Percentiles rank a stretch among this genome's conserved stretches.
Evolutionary conservation across 2,113 vertebrate genomes (phyloP).

Genomic region (Cynocephalus volans): DNA sequence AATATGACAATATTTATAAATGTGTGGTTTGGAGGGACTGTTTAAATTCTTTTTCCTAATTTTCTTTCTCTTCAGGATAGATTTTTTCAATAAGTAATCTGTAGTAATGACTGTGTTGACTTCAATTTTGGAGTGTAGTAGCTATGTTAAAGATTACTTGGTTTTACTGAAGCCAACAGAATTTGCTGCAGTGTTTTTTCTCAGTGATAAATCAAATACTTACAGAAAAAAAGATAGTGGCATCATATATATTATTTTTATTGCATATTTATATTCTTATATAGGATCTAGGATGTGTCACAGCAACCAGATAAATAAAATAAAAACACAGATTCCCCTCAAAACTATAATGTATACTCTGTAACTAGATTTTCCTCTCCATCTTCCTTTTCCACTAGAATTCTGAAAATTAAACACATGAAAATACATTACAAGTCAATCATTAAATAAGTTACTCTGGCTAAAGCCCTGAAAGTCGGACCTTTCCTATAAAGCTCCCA

Average conservation of each 20-base stretch:
- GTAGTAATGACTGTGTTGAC: slow-evolving; percentile 90
- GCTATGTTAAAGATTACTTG: slow-evolving; percentile 79
- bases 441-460: neutral
- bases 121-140: slow-evolving; percentile 85
- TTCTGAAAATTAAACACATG: slow-evolving; percentile 38
- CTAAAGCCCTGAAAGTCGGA: neutral
- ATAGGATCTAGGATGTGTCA: slow-evolving; percentile 25
- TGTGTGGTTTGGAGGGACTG: slow-evolving; percentile 89
- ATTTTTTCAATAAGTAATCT: slow-evolving; percentile 88
- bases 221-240: slow-evolving; percentile 81
- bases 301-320: slow-evolving; percentile 36
- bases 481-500: neutral
- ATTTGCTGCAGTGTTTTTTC: slow-evolving; percentile 92
- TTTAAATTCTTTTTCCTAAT: slow-evolving; percentile 86
- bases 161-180: slow-evolving; percentile 89
- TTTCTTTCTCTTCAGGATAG: slow-evolving; percentile 89
- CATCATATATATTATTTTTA: neutral
- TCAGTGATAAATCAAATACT: slow-evolving; percentile 91
- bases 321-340: slow-evolving; percentile 64
- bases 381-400: slow-evolving; percentile 51
- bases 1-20: slow-evolving; percentile 92
- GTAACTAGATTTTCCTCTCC: neutral
- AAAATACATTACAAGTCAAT: slow-evolving; percentile 10
- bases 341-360: slow-evolving; percentile 24
- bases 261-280: neutral